Evolutionary conservation across 2,797 vertebrate genomes (phyloP), one percentile per base, ranked within the genome.

Genomic region (Megalops cyprinoides): DNA sequence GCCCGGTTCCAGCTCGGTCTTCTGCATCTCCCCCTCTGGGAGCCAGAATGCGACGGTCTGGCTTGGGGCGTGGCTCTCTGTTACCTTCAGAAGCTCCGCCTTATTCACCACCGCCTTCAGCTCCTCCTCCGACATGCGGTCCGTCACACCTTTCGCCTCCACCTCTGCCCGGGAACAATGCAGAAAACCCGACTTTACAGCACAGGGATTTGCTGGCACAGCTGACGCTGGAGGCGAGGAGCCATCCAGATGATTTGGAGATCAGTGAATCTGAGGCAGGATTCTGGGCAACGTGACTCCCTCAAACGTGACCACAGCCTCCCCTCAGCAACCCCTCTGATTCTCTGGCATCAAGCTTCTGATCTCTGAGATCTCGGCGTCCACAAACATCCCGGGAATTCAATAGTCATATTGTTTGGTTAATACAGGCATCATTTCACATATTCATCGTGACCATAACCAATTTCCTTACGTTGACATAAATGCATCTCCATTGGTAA

Each of bases 31-130:
- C 0, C 84, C 79, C 89, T 97, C 96, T 0, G 91, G 90, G 78
- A 96, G 90, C 97, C 97, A 97, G 90, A 98, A 97, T 0, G 94
- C 95, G 83, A 94, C 88, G 0, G 95, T 88, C 48, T 92, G 92
- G 0, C 48, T 49, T 0, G 95, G 96, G 0, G 92, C 81, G 82
- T 95, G 88, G 60, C 82, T 83, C 48, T 93, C 91, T 0, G 95
- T 97, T 53, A 97, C 87, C 25, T 79, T 91, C 58, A 92, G 28
- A 78, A 98, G 90, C 86, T 96, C 94, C 0, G 90, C 81, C 89
- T 95, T 96, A 81, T 93, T 92, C 39, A 97, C 89, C 6, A 91
- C 76, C 0, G n/a, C 78, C 10, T 90, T 93, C 85, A 98, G 92
- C 20, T 91, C 93, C 39, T 91, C 90, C 1, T 89, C 88, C 0